phyloP scores from a whole-genome alignment of 1,140 invertebrate species.

The Wiebesia pumilae region DNA sequence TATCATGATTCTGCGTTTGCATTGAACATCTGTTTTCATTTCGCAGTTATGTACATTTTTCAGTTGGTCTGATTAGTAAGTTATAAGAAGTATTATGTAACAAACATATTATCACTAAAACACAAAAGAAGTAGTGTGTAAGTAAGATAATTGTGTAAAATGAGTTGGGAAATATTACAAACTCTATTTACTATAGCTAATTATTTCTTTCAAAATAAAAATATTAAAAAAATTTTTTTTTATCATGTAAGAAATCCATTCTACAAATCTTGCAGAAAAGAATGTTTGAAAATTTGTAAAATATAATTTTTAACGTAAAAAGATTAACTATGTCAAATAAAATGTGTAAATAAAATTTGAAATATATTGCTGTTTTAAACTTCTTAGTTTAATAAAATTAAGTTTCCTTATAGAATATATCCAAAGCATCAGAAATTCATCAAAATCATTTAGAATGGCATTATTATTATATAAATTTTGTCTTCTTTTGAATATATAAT shows the following conservation, averaged over 20 bases:
- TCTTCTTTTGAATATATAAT: too few relatives aligned
- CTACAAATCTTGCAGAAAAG: neutral
- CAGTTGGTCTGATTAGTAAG: neutral
- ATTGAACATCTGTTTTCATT: neutral
- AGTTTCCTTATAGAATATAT: neutral
- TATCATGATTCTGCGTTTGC: conserved; percentile 20
- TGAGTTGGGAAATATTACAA: neutral
- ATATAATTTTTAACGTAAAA: neutral
- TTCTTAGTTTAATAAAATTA: neutral
- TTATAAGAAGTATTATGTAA: conserved; percentile 26
- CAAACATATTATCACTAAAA: conserved; percentile 17
- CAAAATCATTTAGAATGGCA: neutral
- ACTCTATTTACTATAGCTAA: neutral
- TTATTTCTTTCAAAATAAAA: neutral
- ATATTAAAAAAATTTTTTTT: neutral
- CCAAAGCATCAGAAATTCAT: neutral
- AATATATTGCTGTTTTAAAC: neutral
- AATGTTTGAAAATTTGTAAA: neutral
- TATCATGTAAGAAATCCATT: neutral
- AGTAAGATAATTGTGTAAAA: conserved; percentile 11
- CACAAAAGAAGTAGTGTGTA: neutral
- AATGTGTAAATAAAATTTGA: neutral
- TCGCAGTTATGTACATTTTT: conserved; percentile 28
- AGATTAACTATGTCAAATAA: neutral
- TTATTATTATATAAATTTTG: too few relatives aligned